Conservation (phyloP, 2,888 invertebrate species). For the Amaurobius ferox region DNA sequence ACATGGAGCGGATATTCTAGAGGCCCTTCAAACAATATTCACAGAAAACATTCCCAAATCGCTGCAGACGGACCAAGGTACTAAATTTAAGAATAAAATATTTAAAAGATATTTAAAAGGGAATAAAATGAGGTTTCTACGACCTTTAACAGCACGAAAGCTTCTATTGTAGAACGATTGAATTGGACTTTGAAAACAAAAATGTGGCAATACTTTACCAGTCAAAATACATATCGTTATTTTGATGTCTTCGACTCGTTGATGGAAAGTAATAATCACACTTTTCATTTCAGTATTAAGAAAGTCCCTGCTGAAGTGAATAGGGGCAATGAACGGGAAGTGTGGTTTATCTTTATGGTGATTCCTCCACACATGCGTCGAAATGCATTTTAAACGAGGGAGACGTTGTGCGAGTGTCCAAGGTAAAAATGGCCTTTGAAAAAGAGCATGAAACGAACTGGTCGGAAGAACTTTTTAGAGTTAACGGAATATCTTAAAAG, state of each 20-base stretch:
- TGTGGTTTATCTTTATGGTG: constrained; percentile 14
- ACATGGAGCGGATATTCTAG: constrained; percentile 64
- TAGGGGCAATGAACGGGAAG: background rate
- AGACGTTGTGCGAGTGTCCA: constrained; percentile 34
- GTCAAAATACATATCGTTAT: background rate
- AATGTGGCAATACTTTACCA: constrained; percentile 39
- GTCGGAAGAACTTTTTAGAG: constrained; percentile 30
- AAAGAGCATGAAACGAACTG: constrained; percentile 38
- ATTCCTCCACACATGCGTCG: background rate
- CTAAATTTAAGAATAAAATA: constrained; percentile 73
- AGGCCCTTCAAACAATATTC: constrained; percentile 71
- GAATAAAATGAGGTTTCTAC: constrained; percentile 74
- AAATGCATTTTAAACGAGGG: background rate
- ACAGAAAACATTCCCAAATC: constrained; percentile 55
- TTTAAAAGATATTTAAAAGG: constrained; percentile 63
- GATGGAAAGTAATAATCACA: constrained; percentile 31
- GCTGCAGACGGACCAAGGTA: constrained; percentile 74
- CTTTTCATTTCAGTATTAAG: constrained; percentile 24
- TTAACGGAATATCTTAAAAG: constrained; percentile 18
- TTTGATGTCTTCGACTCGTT: constrained; percentile 18
- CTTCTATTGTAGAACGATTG: constrained; percentile 75
- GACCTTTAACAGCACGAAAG: constrained; percentile 75
- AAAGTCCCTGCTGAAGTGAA: constrained; percentile 16
- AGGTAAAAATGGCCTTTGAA: constrained; percentile 12
- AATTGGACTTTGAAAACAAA: constrained; percentile 76